Base-by-base conservation (phyloP, 2,113 vertebrate genomes). In the Clupea harengus region DNA sequence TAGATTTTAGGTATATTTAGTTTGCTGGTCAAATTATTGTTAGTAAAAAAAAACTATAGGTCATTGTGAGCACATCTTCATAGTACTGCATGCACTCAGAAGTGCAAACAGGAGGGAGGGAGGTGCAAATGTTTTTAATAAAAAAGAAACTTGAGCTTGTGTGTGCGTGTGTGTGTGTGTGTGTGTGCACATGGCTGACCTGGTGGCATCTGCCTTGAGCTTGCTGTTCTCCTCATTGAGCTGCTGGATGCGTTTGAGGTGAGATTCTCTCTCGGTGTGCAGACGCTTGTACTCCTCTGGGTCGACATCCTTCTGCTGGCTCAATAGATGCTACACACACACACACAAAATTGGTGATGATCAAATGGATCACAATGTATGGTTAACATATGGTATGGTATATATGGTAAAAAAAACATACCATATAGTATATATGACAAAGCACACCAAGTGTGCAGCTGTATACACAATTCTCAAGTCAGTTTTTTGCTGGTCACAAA, bases 261-360 rank as follows among this genome's bases (percentile, higher is more conserved):
- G 96, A 0, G 92, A 91, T 88, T 99, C 98, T 85, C 96, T 98
- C 91, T 99, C 98, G 0, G 96, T 96, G 87, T 97, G 95, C 44
- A 99, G 91, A 50, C 98, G 98, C 82, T 98, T 96, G 89, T 97
- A 97, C 88, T 99, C 98, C 85, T 99, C 98, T 0, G 97, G 95
- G 90, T 99, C 97, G 0, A 97, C 96, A 88, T 99, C 98, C 91
- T 98, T 99, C 91, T 99, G 97, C 85, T 99, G 98, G 90, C 94
- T 98, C 90, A 99, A 89, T 90, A 99, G 95, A 89, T 98, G 94
- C 98, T 99, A 90, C 44, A 93, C 90, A 4, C 45, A 84, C 25
- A 84, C 72, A 78, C 18, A 81, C 17, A 22, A 22, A 57, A 2
- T 75, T 32, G 9, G 11, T 4, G 32, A 32, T 28, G 39, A 39